Evolutionary conservation across 2,797 vertebrate genomes (phyloP).

Genomic region (Brachymystax lenok): DNA sequence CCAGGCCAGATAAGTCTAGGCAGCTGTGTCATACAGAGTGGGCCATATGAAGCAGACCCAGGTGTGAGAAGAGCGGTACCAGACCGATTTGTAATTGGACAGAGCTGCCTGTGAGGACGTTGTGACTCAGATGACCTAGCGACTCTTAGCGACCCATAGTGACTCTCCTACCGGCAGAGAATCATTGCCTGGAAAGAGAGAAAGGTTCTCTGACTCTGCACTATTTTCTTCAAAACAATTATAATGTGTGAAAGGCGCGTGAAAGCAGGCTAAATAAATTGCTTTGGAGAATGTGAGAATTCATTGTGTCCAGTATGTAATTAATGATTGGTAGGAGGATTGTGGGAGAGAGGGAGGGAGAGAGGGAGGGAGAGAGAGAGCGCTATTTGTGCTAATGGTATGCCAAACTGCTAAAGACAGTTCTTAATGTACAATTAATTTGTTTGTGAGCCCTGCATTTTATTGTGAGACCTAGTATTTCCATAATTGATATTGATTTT

Average conservation of each 20-base stretch:
- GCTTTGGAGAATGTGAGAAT: no score
- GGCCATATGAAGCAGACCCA: neutral
- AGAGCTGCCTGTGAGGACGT: neutral
- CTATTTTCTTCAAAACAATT: no score
- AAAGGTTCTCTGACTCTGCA: no score
- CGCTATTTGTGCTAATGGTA: no score
- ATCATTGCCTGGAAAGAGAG: neutral
- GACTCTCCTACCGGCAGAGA: slow-evolving; percentile 1
- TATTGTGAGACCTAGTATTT: neutral
- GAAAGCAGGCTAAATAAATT: no score
- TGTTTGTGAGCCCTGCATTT: neutral
- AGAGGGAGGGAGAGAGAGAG: no score
- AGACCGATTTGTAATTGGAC: neutral
- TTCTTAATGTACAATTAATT: neutral
- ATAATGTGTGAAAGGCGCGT: no score
- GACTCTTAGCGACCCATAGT: neutral
- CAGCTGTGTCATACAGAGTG: neutral
- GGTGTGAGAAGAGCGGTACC: neutral
- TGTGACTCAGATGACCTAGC: neutral
- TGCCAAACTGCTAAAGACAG: no score
- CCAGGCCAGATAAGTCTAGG: neutral
- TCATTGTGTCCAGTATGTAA: no score
- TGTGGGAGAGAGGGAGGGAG: no score
- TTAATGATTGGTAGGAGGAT: no score
- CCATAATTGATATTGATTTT: neutral